phyloP scores from a whole-genome alignment of 1,140 invertebrate genomes.

The Tyrophagus putrescentiae region DNA sequence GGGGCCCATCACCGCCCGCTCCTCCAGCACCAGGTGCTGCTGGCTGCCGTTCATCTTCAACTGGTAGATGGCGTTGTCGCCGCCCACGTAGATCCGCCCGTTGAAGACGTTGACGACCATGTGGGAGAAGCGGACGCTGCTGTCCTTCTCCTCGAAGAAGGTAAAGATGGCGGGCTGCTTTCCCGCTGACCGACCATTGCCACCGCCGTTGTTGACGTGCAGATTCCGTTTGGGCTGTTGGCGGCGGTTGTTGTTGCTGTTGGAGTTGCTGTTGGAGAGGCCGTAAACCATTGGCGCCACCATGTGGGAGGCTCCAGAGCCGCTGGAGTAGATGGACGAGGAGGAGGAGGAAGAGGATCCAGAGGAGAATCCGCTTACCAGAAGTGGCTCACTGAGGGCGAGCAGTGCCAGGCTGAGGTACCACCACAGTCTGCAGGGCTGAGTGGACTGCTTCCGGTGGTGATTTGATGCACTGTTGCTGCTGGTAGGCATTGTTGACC shows the following conservation, averaged over 20 bases:
- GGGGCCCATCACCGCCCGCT: conserved; percentile 70
- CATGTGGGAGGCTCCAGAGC: background rate
- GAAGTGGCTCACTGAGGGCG: background rate
- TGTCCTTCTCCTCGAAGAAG: conserved; percentile 27
- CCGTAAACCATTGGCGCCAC: no score
- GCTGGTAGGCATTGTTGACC: no score
- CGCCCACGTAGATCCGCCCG: conserved; percentile 78
- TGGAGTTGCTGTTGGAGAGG: no score
- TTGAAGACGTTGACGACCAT: conserved; percentile 80
- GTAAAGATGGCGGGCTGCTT: conserved; percentile 19
- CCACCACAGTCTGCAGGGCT: background rate
- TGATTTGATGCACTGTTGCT: no score
- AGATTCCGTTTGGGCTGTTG: background rate
- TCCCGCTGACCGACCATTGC: background rate
- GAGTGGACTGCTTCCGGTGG: no score
- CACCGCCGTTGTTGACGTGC: no score
- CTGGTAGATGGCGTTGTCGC: conserved; percentile 82
- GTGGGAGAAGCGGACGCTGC: conserved; percentile 44
- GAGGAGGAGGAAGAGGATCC: no score
- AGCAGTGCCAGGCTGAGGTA: background rate
- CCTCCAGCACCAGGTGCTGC: conserved; percentile 59
- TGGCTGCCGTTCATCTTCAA: conserved; percentile 40
- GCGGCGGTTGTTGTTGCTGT: background rate
- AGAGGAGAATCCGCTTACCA: background rate
- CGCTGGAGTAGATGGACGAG: background rate